phyloP scores from a whole-genome alignment of 2,113 vertebrate species.

The Dasyornis broadbenti region DNA sequence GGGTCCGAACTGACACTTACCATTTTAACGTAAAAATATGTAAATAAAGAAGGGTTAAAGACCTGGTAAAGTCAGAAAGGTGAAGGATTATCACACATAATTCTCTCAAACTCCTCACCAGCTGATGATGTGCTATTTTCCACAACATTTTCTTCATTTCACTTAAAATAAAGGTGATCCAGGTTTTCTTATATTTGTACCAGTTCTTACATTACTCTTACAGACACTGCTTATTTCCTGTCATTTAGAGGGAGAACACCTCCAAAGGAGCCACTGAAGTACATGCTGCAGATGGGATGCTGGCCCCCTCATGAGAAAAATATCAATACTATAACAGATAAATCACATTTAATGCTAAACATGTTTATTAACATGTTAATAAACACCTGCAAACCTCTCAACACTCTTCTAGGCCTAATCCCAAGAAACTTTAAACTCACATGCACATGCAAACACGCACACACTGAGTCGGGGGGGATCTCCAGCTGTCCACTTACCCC shows the following conservation, averaged over 20 bases:
- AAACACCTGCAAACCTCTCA: not conserved
- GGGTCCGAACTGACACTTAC: not conserved
- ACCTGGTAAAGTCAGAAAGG: not conserved
- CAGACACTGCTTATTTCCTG: not conserved
- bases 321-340: not conserved
- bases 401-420: not conserved
- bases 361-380: not conserved
- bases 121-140: not conserved
- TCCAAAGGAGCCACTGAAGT: not conserved
- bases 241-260: not conserved
- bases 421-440: not conserved
- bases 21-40: not conserved
- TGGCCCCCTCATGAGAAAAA: not conserved
- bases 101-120: not conserved
- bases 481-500: not conserved
- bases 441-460: rapidly evolving
- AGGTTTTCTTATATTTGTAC: not conserved
- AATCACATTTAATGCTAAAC: not conserved
- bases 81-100: not conserved
- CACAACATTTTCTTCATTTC: not conserved
- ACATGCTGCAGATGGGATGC: not conserved
- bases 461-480: rapidly evolving
- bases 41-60: not conserved
- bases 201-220: not conserved
- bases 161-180: not conserved